These are phyloP conservation scores for Plecotus auritus DNA, from an alignment of 2,113 vertebrate genomes.

Conservation along the genomic window DNA sequence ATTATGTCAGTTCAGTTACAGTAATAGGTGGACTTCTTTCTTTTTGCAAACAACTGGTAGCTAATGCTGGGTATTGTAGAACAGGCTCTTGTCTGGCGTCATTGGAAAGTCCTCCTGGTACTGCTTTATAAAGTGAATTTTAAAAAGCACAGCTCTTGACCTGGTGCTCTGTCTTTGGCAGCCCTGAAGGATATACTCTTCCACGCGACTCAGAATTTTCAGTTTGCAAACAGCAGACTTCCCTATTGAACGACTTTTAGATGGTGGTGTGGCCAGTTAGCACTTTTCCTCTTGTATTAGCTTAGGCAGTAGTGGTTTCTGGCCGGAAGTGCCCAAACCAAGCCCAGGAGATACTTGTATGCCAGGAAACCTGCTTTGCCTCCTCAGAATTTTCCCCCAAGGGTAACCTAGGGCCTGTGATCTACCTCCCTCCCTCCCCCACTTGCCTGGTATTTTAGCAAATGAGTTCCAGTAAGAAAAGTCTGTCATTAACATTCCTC, in stretches of 20 bases:
- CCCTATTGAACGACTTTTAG: accelerated
- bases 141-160: not conserved
- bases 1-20: accelerated
- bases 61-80: too few species aligned
- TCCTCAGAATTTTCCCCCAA: slow-evolving; percentile 60
- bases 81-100: accelerated
- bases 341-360: slow-evolving; percentile 19
- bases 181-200: not conserved
- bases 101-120: not conserved
- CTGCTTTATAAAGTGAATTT: not conserved
- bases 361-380: slow-evolving; percentile 40
- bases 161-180: not conserved
- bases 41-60: not conserved
- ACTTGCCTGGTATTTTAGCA: slow-evolving; percentile 41
- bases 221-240: not conserved
- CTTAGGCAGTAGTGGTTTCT: not conserved
- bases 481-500: slow-evolving; percentile 72
- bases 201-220: not conserved
- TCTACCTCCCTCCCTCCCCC: slow-evolving; percentile 63
- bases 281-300: not conserved
- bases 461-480: slow-evolving; percentile 61
- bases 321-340: not conserved
- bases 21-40: not conserved
- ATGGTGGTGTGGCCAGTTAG: too few species aligned
- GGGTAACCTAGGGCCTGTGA: slow-evolving; percentile 15